Conservation (phyloP, 1,140 invertebrate genomes). For the Arctopsyche grandis region DNA sequence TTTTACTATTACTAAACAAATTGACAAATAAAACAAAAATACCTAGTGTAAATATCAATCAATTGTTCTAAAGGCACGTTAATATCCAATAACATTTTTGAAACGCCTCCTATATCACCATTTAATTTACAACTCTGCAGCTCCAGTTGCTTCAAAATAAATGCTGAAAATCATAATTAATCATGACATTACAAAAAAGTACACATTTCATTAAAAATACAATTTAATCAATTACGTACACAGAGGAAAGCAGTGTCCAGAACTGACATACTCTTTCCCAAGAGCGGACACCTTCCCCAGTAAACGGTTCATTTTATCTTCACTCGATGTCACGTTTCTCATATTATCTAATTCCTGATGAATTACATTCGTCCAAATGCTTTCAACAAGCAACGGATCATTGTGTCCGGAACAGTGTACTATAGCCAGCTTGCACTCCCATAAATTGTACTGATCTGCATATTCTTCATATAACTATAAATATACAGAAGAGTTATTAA, state of each 20-base stretch:
- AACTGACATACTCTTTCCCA: conserved; percentile 77
- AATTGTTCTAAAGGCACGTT: conserved; percentile 77
- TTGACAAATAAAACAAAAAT: conserved; percentile 27
- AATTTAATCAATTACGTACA: conserved; percentile 62
- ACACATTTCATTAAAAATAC: background rate
- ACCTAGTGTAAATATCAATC: conserved; percentile 79
- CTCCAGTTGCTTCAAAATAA: conserved; percentile 79
- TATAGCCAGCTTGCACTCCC: conserved; percentile 88
- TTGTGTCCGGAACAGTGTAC: conserved; percentile 86
- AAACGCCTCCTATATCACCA: conserved; percentile 75
- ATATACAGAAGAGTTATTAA: conserved; percentile 43
- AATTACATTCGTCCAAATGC: conserved; percentile 83
- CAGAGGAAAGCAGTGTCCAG: conserved; percentile 80
- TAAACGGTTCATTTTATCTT: conserved; percentile 74
- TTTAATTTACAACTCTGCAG: conserved; percentile 76
- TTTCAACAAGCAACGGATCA: conserved; percentile 78
- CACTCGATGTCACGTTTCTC: conserved; percentile 60
- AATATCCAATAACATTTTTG: conserved; percentile 74
- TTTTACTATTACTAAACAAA: conserved; percentile 33
- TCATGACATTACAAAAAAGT: conserved; percentile 5
- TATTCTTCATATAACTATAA: conserved; percentile 84
- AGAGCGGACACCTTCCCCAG: conserved; percentile 79
- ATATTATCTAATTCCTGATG: conserved; percentile 64
- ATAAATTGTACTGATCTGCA: conserved; percentile 81
- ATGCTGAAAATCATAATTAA: conserved; percentile 67